Evolutionary conservation across 1,140 invertebrate genomes (phyloP).

Genomic region (Plectrocnemia conspersa): DNA sequence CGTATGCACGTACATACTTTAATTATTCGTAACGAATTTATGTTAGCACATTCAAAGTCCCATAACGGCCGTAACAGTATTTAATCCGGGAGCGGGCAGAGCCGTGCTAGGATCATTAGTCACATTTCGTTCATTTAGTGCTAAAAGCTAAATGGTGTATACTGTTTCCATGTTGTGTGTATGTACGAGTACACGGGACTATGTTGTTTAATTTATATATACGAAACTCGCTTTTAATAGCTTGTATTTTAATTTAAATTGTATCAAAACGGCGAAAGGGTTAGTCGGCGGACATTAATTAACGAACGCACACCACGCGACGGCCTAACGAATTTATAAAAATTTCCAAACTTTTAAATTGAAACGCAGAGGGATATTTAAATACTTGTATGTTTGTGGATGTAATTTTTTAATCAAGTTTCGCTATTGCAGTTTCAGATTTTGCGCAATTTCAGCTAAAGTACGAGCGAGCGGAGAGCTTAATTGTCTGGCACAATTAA

Average conservation of each 20-base stretch:
- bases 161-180: slow-evolving; percentile 2
- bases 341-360: no score
- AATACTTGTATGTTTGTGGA: no score
- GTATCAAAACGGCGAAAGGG: not conserved
- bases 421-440: slow-evolving; percentile 8
- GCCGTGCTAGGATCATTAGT: slow-evolving; percentile 26
- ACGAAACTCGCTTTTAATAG: slow-evolving; percentile 8
- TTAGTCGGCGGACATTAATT: no score
- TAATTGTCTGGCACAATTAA: slow-evolving; percentile 49
- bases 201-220: not conserved
- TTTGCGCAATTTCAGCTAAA: slow-evolving; percentile 2
- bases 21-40: no score
- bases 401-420: no score
- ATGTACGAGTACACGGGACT: not conserved
- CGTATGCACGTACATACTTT: no score
- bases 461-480: slow-evolving; percentile 33
- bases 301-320: no score
- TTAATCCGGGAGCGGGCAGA: slow-evolving; percentile 2
- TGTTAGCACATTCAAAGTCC: no score
- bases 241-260: not conserved
- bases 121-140: slow-evolving; percentile 33
- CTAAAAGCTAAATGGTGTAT: slow-evolving; percentile 36
- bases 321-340: no score
- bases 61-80: no score
- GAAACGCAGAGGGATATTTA: no score